Base-by-base conservation (phyloP, 2,113 vertebrate species). In the Alligator sinensis region DNA sequence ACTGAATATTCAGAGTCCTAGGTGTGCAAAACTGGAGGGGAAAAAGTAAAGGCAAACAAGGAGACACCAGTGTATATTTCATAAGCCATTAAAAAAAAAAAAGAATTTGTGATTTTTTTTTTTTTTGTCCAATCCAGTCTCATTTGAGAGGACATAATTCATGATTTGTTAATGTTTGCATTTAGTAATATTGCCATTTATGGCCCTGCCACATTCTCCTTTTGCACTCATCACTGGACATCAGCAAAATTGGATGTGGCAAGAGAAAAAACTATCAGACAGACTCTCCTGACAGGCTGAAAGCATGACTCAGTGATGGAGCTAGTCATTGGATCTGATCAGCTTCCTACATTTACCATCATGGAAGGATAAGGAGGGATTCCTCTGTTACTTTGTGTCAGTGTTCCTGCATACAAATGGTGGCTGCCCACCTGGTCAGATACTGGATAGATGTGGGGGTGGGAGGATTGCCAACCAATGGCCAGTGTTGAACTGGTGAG, bases 281-380 rank as follows among this genome's bases (percentile, higher is more conserved):
- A 94, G 15, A 76, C 27, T 47, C 24, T 88, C 55, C 6, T 77
- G 28, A 16, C 24, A 91, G 88, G 64, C 7, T 54, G 55, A 34
- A 5, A 25, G 80, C 19, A 57, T 70, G 82, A 60, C 28, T 93
- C 77, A 91, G 34, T 27, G 66, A n/a, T 25, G 94, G 85, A 93
- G 85, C 84, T 74, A 30, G 18, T 78, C 92, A 47, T 47, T 47
- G 47, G 47, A 47, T 94, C 88, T 87, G 74, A 62, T 24, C 72
- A 60, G 87, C 59, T 59, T 66, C 21, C 15, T 9, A 38, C 87
- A 77, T 76, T 94, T 87, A 80, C 80, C 10, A 1, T n/a, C 55
- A 59, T 47, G 82, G 77, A 57, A 81, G 84, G 74, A 89, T 95
- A 9, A 47, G 47, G 47, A 47, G 47, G 47, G 47, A 47, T 47